Evolutionary conservation across 2,888 invertebrate species (phyloP).

Genomic region (Nemapogon koenigi): DNA sequence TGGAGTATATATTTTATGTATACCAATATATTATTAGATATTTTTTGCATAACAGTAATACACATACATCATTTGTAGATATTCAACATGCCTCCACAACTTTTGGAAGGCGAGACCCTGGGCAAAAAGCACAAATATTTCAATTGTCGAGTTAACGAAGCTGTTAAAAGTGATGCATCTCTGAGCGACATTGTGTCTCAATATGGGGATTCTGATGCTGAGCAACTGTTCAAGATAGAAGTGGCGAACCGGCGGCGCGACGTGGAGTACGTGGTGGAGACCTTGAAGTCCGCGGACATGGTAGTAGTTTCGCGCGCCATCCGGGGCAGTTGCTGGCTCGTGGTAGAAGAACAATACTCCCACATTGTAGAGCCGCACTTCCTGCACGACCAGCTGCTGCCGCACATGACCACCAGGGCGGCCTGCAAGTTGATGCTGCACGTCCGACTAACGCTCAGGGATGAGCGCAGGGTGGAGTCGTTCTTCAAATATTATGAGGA

Average conservation of each 20-base stretch:
- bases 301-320: slow-evolving; percentile 38
- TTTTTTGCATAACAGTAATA: too few species aligned
- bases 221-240: slow-evolving; percentile 37
- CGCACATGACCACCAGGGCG: slow-evolving; percentile 34
- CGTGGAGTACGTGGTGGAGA: slow-evolving; percentile 31
- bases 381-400: slow-evolving; percentile 29
- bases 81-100: too few species aligned
- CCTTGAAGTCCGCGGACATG: slow-evolving; percentile 35
- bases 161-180: slow-evolving; percentile 9
- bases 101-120: slow-evolving; percentile 17
- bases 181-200: neutral
- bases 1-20: too few species aligned
- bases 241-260: slow-evolving; percentile 29
- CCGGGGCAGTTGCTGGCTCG: slow-evolving; percentile 34
- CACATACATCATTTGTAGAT: too few species aligned
- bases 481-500: slow-evolving; percentile 34
- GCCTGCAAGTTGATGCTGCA: slow-evolving; percentile 32
- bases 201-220: slow-evolving; percentile 24
- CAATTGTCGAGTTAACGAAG: slow-evolving; percentile 19
- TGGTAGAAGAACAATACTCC: slow-evolving; percentile 33
- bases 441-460: slow-evolving; percentile 33
- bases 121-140: slow-evolving; percentile 24
- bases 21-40: too few species aligned
- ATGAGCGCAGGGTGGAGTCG: slow-evolving; percentile 30
- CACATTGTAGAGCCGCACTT: slow-evolving; percentile 39